These are phyloP conservation scores for Cliona cf. orientalis DNA, from an alignment of 37 sponge, comb jelly and placozoan species.

Conservation along the genomic window DNA sequence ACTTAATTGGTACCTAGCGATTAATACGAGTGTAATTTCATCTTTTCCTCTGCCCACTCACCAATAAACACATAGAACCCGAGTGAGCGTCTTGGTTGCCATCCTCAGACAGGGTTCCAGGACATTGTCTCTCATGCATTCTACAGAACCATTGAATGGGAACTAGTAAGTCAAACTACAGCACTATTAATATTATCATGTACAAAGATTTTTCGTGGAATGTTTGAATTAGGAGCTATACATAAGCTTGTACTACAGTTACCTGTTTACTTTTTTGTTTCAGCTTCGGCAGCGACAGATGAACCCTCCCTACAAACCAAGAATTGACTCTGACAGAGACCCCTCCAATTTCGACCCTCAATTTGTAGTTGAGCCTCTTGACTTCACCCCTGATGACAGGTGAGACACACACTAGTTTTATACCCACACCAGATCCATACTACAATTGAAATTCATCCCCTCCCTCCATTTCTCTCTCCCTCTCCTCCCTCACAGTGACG, in stretches of 20 bases:
- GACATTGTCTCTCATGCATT: constrained; percentile 88
- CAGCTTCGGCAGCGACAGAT: constrained; percentile 81
- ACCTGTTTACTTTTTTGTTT: no score
- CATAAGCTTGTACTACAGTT: neutral
- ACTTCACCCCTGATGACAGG: constrained; percentile 95
- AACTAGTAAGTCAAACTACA: constrained; percentile 76
- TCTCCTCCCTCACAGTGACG: constrained; percentile 35
- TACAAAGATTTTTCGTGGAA: no score
- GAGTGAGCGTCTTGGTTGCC: constrained; percentile 88
- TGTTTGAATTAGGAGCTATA: no score
- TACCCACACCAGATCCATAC: no score
- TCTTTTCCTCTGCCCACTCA: no score
- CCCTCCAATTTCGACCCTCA: constrained; percentile 95
- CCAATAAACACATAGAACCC: constrained; percentile 61
- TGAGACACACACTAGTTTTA: no score
- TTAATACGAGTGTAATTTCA: no score
- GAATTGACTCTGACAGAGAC: constrained; percentile 81
- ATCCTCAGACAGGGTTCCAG: constrained; percentile 86
- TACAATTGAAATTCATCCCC: no score
- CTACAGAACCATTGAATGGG: constrained; percentile 96
- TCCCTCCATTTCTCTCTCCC: no score
- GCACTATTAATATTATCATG: no score
- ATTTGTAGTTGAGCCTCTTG: constrained; percentile 83
- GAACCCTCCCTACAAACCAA: constrained; percentile 95
- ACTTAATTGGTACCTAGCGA: no score